Evolutionary conservation across 2,888 invertebrate genomes (phyloP), one percentile per base, ranked within the genome.

Genomic region (Willowsia nigromaculata): DNA sequence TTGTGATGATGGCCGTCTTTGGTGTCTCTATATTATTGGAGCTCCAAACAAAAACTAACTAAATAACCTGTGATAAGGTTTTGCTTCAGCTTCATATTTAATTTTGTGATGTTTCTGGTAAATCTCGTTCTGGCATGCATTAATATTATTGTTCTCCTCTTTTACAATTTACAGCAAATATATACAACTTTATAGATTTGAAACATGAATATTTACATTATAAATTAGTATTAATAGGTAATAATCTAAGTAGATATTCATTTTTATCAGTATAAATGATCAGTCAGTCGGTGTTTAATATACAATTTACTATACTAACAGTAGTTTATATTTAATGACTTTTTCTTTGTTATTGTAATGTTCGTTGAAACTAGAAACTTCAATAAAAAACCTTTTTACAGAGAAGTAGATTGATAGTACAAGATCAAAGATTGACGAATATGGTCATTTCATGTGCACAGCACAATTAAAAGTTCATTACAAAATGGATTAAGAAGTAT

Each of bases 231-330:
- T 1, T 43, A 53, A 18, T 68, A n/a, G n/a, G n/a, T n/a, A n/a
- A 37, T 68, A 9, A 33, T 68, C 18, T 0, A 37, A 68, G n/a
- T n/a, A n/a, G 6, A n/a, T 68, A 59, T 81, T 40, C 62, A 22
- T 15, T 65, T 25, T 53, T 62, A 80, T 80, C 88, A 88, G 83
- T 83, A 83, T 71, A 88, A 88, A 76, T 82, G 62, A 82, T 88
- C 83, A 83, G 82, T 88, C 87, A 82, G 88, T 88, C 88, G 76
- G 88, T 83, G 88, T 88, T 88, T 50, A 27, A 43, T 50, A 25
- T 68, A 65, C 27, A 25, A 56, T 30, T 80, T 40, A 33, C 22
- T 83, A 53, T 37, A 78, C 53, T 65, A n/a, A 56, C 62, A 59
- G 11, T 59, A 37, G 15, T 15, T 40, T 27, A 43, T 22, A 25